These are phyloP conservation scores for Haemorhous mexicanus DNA, from an alignment of 2,113 vertebrate species.

Conservation along the genomic window DNA sequence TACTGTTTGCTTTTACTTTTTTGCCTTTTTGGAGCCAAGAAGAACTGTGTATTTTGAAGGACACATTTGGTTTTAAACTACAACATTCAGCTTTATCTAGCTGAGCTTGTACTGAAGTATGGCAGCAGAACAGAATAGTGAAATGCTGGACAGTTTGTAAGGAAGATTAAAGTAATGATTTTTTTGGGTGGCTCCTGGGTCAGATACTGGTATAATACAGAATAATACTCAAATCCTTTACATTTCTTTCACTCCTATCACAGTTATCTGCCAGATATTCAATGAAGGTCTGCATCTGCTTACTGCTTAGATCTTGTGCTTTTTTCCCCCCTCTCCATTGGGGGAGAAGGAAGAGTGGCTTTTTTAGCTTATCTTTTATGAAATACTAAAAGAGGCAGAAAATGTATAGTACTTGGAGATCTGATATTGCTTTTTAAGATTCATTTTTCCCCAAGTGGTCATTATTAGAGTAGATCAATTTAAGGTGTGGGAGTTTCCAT, in stretches of 20 bases:
- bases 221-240: background rate
- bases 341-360: background rate
- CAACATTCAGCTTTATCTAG: background rate
- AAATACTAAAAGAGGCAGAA: constrained; percentile 1
- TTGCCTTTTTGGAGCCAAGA: background rate
- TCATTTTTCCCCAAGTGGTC: constrained; percentile 2
- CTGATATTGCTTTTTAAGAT: background rate
- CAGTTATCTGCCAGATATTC: background rate
- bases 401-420: background rate
- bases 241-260: background rate
- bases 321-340: accelerated
- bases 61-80: background rate
- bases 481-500: constrained; percentile 33
- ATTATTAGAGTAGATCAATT: constrained; percentile 6
- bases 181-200: background rate
- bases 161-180: background rate
- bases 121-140: background rate
- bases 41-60: background rate
- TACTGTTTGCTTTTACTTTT: constrained; percentile 4
- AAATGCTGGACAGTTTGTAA: background rate
- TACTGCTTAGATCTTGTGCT: background rate
- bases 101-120: background rate
- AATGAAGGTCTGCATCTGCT: background rate
- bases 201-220: background rate
- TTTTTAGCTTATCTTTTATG: background rate